Evolutionary conservation across 2,888 invertebrate genomes (phyloP), one percentile per base, ranked within the genome.

Genomic region (Calephelis perditalis): DNA sequence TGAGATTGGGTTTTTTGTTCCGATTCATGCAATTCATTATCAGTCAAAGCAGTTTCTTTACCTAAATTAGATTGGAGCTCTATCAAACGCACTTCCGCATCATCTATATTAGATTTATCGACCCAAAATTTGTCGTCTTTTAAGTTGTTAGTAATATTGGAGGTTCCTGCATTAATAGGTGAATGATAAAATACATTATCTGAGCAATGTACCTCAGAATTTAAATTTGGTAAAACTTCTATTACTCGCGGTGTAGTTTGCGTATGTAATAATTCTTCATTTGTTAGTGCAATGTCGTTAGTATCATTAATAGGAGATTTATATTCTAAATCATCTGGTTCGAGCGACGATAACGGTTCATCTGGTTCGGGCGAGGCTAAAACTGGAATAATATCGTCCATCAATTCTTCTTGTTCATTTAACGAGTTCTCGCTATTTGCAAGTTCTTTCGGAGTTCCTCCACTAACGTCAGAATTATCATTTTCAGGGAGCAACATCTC

Each of bases 401-500:
- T 65, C 44, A 79, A 65, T 67, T 84, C 82, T 59, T 86, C 82
- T 56, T 80, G 78, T 60, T 85, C 86, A 36, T 81, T 74, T 43
- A 69, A 58, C 40, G 66, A 69, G 7, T 72, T 75, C 63, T 78
- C 79, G 36, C 75, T 74, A 52, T 82, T 81, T 40, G 72, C 74
- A 37, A 84, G 69, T 68, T 85, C 88, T 71, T 76, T 77, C 11
- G 83, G 84, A 35, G 80, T 78, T 36, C 77, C 81, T 56, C 87
- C 86, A 63, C 81, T 84, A n/a, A 68, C 68, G 61, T 75, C 68
- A n/a, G 87, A 86, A 12, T 79, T 81, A 67, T 89, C 87, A 70
- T 85, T 88, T 80, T 88, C 88, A 47, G 90, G 90, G 40, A 83
- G 68, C 44, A 90, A 68, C 84, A 89, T 84, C 77, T 90, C 89